These are phyloP conservation scores for Aegithalos caudatus DNA, from an alignment of 2,113 vertebrate species.

Conservation along the genomic window DNA sequence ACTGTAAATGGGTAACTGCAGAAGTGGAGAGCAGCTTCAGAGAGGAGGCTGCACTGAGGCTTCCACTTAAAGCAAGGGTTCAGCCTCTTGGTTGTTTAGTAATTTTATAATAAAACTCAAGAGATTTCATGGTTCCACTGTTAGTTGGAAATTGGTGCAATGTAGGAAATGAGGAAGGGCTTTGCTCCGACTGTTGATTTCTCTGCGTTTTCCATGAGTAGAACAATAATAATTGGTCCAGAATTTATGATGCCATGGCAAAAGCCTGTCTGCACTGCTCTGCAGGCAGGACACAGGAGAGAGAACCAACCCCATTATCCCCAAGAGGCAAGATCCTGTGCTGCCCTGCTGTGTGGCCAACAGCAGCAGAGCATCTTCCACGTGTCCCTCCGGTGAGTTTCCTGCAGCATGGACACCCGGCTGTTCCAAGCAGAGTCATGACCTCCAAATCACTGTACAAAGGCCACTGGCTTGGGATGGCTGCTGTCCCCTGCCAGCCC, in stretches of 20 bases:
- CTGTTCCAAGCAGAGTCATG: background rate
- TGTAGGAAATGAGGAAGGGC: background rate
- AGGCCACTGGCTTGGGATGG: background rate
- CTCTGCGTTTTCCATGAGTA: background rate
- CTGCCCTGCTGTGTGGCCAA: background rate
- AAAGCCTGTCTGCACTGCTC: background rate
- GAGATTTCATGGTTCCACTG: background rate
- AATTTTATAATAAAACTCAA: slow-evolving; percentile 25
- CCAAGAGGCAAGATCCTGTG: background rate
- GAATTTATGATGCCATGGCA: background rate
- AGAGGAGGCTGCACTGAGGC: background rate
- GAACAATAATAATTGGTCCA: background rate
- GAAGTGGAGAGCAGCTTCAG: background rate
- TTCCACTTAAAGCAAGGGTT: background rate
- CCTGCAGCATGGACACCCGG: fast-evolving
- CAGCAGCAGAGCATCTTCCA: background rate
- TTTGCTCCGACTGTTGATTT: background rate
- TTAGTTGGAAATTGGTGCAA: background rate
- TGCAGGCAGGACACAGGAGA: background rate
- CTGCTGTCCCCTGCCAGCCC: background rate
- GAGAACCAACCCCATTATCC: background rate
- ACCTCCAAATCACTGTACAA: background rate
- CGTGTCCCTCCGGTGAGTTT: fast-evolving
- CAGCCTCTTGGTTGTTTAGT: background rate
- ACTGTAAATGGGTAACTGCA: background rate